Evolutionary conservation across 2,888 invertebrate genomes (phyloP), one percentile per base, ranked within the genome.

Genomic region (Hydriomena furcata): DNA sequence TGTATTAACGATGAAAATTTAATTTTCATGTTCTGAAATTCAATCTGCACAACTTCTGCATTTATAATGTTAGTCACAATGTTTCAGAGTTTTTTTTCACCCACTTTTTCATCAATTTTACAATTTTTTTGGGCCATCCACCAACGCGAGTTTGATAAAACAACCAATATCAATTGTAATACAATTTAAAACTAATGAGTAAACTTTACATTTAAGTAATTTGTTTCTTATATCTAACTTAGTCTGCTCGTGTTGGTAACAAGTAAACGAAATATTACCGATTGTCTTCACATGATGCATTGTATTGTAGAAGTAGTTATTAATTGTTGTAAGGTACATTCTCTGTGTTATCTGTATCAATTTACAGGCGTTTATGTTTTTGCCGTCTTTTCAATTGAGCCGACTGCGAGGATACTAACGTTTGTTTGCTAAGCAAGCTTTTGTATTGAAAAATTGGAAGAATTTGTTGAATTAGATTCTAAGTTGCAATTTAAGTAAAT

Each of bases 1-100:
- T 55, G 53, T 60, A 55, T 61, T 61, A 46, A 62, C 42, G 57
- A 63, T 71, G 73, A 73, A 73, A 74, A 74, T 75, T 53, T 68
- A 63, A 73, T 76, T 75, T 71, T 76, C 72, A 68, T 66, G 47
- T 43, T 59, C 56, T 57, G 55, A 52, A 65, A 72, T 69, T 60
- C 60, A 59, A 40, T 56, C 58, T 72, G 84, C 84, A 83, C 84
- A 84, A 82, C 66, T 55, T 65, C 62, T 73, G 84, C 82, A 83
- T 84, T 83, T 84, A 82, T 66, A 61, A 66, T 66, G 30, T 48
- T 46, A 20, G 72, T 79, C 76, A 75, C 79, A 72, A 55, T 34
- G 20, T 35, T 44, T 46, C 38, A 31, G 45, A 17, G 20, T 31
- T 20, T 32, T 2, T 2, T 17, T 32, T 17, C 34, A 25, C 60